Percentiles rank a stretch among this genome's conserved stretches.
These are phyloP conservation scores for Delphinapterus leucas DNA, from an alignment of 2,113 vertebrate species.

Conservation along the genomic window DNA sequence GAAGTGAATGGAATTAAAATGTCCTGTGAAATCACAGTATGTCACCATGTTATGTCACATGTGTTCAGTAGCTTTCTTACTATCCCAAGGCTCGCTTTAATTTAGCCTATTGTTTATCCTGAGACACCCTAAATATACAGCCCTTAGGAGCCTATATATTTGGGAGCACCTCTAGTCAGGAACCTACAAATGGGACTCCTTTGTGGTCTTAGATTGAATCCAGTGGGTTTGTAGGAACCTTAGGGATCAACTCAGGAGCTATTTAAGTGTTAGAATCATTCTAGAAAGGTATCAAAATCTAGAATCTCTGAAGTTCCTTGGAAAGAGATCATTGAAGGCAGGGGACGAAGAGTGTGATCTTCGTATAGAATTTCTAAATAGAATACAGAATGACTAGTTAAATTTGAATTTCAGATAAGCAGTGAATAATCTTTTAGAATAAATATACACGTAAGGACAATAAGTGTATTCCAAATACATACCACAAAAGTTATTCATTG, in stretches of 20 bases:
- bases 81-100: background rate
- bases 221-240: background rate
- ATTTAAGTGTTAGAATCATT: constrained; percentile 21
- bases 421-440: background rate
- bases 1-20: constrained; percentile 18
- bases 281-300: constrained; percentile 24
- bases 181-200: background rate
- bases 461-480: background rate
- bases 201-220: background rate
- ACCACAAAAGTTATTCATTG: background rate
- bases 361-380: background rate
- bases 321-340: background rate
- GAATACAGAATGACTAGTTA: background rate
- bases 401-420: constrained; percentile 44
- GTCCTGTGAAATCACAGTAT: background rate
- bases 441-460: background rate
- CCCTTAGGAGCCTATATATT: background rate
- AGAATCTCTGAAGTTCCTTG: background rate
- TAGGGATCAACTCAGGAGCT: background rate
- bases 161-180: background rate
- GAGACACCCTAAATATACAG: background rate
- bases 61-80: background rate
- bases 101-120: background rate
- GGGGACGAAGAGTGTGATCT: background rate
- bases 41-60: background rate